phyloP scores from a whole-genome alignment of 1,140 invertebrate species.

The Gonioctena quinquepunctata region DNA sequence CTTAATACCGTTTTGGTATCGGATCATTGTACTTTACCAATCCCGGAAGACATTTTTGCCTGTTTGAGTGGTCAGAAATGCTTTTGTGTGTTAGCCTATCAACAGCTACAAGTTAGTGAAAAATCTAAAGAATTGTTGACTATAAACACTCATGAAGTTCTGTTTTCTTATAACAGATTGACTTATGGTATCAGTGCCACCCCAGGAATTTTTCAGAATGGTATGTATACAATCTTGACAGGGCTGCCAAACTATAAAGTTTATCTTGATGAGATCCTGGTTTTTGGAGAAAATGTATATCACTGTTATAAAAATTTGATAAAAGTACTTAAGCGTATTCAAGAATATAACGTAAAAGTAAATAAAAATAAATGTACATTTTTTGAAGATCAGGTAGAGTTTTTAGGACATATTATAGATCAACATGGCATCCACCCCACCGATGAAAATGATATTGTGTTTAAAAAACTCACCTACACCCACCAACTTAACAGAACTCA shows the following conservation, averaged over 20 bases:
- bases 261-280: conserved; percentile 52
- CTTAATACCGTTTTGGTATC: conserved; percentile 47
- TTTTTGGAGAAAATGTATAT: conserved; percentile 32
- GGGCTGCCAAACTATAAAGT: conserved; percentile 34
- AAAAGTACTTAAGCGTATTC: conserved; percentile 19
- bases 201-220: conserved; percentile 43
- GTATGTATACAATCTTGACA: conserved; percentile 45
- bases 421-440: conserved; percentile 49
- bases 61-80: background rate
- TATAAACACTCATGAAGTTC: background rate
- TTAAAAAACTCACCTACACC: conserved; percentile 46
- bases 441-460: conserved; percentile 48
- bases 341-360: conserved; percentile 39
- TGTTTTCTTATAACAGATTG: background rate
- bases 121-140: background rate
- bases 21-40: conserved; percentile 49
- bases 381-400: conserved; percentile 41
- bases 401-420: conserved; percentile 53
- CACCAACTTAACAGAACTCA: conserved; percentile 44
- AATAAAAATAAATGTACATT: conserved; percentile 45
- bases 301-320: conserved; percentile 39
- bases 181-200: background rate
- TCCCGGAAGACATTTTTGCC: background rate
- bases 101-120: background rate
- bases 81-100: background rate